Conservation (phyloP, 2,888 invertebrate genomes). For the Drosophila neutralis region DNA sequence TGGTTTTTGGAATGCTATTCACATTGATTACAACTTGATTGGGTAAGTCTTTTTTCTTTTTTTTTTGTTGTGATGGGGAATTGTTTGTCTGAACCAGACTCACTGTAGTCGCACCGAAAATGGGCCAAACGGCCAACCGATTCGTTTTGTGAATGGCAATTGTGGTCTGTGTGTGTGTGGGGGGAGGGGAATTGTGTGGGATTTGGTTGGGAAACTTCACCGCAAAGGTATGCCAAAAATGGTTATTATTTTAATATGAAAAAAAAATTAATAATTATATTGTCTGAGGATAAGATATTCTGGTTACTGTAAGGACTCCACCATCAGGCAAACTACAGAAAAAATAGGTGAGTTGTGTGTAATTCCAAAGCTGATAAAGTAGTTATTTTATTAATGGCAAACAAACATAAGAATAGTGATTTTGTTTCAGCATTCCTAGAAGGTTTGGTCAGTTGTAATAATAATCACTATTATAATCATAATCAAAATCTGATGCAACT, state of each 20-base stretch:
- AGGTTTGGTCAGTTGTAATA: neutral
- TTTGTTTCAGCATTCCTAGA: neutral
- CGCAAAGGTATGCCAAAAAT: conserved; percentile 34
- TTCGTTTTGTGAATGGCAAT: conserved; percentile 40
- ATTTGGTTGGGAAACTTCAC: conserved; percentile 26
- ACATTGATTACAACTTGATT: conserved; percentile 45
- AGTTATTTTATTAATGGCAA: neutral
- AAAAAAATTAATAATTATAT: neutral
- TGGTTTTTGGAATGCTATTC: conserved; percentile 46
- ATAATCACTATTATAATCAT: neutral
- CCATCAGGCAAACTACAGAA: neutral
- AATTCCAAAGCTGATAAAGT: neutral
- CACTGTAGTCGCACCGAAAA: conserved; percentile 22
- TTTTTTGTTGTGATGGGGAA: conserved; percentile 11
- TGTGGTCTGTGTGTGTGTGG: conserved; percentile 23
- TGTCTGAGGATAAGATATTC: neutral
- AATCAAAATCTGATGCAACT: neutral
- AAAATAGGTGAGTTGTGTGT: neutral
- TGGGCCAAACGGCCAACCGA: conserved; percentile 25
- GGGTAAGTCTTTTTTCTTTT: conserved; percentile 7
- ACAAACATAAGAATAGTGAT: neutral
- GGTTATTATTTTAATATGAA: conserved; percentile 16
- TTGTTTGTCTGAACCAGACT: conserved; percentile 18
- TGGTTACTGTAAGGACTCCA: neutral
- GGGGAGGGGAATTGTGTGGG: conserved; percentile 10